A percentile compares a stretch with the other conserved stretches of the same genome.
Evolutionary conservation across 2,113 vertebrate genomes (phyloP).

Genomic region (Salvelinus namaycush): DNA sequence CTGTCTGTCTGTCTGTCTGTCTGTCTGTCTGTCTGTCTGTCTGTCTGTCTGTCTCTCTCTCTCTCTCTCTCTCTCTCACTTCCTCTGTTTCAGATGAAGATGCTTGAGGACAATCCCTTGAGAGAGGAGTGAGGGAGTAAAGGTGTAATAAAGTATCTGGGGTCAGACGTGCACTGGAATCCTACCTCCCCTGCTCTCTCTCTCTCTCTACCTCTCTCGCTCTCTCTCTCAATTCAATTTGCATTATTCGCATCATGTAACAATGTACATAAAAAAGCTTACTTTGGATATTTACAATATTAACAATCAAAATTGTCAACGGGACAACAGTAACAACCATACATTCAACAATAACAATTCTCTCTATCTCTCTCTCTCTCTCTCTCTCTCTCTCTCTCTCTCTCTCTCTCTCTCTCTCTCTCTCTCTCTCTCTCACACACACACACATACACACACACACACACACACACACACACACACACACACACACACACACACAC

Average conservation of each 20-base stretch:
- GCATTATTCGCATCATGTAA: too few relatives aligned
- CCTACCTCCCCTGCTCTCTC: neutral
- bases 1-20: neutral
- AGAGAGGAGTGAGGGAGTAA: too few relatives aligned
- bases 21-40: neutral
- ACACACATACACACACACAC: too few relatives aligned
- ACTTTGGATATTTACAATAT: too few relatives aligned
- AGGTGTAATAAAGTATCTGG: too few relatives aligned
- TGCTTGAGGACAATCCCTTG: too few relatives aligned
- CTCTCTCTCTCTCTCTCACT: too few relatives aligned
- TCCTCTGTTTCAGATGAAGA: slow-evolving; percentile 11
- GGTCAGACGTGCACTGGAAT: too few relatives aligned
- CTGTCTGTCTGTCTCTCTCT: neutral
- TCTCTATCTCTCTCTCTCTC: neutral
- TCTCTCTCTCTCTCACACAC: neutral
- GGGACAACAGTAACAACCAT: too few relatives aligned
- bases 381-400: neutral
- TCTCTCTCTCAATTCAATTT: neutral
- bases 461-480: neutral
- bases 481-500: neutral
- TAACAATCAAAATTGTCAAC: too few relatives aligned
- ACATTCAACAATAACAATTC: too few relatives aligned
- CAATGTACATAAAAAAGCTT: too few relatives aligned
- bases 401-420: neutral
- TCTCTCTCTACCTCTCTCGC: neutral